Base-by-base conservation (phyloP, 1,140 invertebrate genomes). In the Prorops nasuta region DNA sequence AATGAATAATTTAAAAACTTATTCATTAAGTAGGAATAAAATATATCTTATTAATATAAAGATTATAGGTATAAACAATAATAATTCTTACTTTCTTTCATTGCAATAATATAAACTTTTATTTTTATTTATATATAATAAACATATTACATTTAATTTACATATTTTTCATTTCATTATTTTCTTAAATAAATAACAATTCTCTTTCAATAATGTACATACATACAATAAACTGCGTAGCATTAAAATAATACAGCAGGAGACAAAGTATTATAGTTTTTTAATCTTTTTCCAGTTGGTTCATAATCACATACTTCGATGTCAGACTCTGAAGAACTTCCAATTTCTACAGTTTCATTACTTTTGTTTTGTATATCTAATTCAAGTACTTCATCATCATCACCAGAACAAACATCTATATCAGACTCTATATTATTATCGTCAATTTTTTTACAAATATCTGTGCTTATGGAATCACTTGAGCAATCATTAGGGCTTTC, bases 311-410 rank as follows among this genome's bases (percentile, higher is more conserved):
- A 68, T 21, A 64, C 52, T 38, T 68, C 58, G 31, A 63, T 64
- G 32, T 67, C 65, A 24, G 58, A 66, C 41, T 58, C 64, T 1
- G 60, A 66, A n/a, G 64, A 63, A 51, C 47, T 58, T 15, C 57
- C 35, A 15, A 60, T 44, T 14, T 65, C 56, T 12, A 58, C 49
- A 10, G 52, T 55, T 34, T 62, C 57, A 48, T 51, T 38, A 34
- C 55, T 60, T 22, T 28, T 28, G 12, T 35, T 48, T 19, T 56
- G 51, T 2, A 57, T 8, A 49, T 69, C 63, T 20, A 65, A 49
- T 57, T 69, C 67, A 28, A 67, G 51, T 54, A 67, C 50, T 40
- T 69, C 64, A 41, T 67, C 66, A 18, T 67, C 64, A 24, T 69
- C 66, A 0, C 66, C 64, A 14, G 60, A 69, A 49, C 63, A 67